Evolutionary conservation across 2,797 vertebrate genomes (phyloP), one percentile per base, ranked within the genome.

Genomic region (Allobates femoralis): DNA sequence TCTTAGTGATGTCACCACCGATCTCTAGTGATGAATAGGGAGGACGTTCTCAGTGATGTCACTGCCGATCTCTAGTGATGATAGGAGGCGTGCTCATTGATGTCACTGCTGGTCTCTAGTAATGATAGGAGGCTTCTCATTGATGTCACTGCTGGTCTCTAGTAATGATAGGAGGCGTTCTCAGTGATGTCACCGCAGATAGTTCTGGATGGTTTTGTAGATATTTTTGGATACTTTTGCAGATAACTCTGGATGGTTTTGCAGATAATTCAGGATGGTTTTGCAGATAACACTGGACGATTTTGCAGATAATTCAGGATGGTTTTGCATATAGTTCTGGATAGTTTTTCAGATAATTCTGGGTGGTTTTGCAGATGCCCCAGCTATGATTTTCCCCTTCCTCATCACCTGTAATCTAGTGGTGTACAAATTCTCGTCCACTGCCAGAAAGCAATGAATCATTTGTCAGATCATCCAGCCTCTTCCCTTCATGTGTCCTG

Each of bases 371-470:
- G 30, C 5, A 1, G 60, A 26, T 26, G 1, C 60, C 60, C 1
- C n/a, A 26, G n/a, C 60, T 62, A n/a, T 71, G 18, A 12, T 73
- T 0, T 12, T 15, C 28, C 37, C 19, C 15, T 34, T 28, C 32
- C 64, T 19, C 18, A 23, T 6, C 1, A n/a, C 37, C 14, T 50
- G 4, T 74, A 4, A 32, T 55, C 75, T 76, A 18, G 41, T 69
- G 51, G 12, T 16, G 16, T 77, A 56, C 51, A 34, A 56, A 34
- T 60, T 8, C 30, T 16, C 19, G 19, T 23, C 53, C 51, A 34
- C 21, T 58, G 53, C 26, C 76, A 78, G 21, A 58, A 78, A 58
- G 76, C 50, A 77, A 77, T 77, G 53, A 77, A 77, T 41, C 30
- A 58, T 16, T 78, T 78, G 53, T 58, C 53, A 58, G 76, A 34